Conservation (phyloP, 2,888 invertebrate species). For the Cordylochernes scorpioides region DNA sequence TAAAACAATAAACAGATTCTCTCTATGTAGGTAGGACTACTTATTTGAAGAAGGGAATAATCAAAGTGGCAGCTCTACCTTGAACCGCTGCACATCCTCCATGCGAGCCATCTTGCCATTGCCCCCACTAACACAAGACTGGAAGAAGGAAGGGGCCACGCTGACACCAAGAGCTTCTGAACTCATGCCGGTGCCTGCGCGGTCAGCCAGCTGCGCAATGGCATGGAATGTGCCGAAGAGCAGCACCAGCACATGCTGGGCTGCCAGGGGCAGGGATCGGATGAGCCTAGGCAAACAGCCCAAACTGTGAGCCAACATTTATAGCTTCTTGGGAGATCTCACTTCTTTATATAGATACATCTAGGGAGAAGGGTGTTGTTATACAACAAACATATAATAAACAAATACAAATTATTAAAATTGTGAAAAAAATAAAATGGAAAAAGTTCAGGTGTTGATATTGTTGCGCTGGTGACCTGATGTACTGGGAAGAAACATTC, state of each 20-base stretch:
- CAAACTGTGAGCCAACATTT: too few relatives aligned
- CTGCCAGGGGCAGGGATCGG: slow-evolving; percentile 50
- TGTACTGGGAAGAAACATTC: too few relatives aligned
- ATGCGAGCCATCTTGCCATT: slow-evolving; percentile 80
- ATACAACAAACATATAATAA: too few relatives aligned
- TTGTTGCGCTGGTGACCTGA: too few relatives aligned
- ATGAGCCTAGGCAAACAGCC: slow-evolving; percentile 38
- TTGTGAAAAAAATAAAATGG: too few relatives aligned
- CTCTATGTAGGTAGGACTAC: too few relatives aligned
- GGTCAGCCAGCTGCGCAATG: slow-evolving; percentile 68
- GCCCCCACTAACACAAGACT: slow-evolving; percentile 78
- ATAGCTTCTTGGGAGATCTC: too few relatives aligned
- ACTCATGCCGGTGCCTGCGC: slow-evolving; percentile 72
- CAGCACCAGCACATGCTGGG: slow-evolving; percentile 72
- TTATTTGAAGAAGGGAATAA: too few relatives aligned
- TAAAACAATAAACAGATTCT: slow-evolving; percentile 3
- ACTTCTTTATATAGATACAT: too few relatives aligned
- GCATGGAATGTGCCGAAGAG: slow-evolving; percentile 90
- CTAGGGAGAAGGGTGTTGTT: too few relatives aligned
- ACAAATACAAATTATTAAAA: too few relatives aligned
- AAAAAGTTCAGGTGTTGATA: too few relatives aligned
- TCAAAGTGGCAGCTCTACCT: slow-evolving; percentile 34
- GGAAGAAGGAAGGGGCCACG: slow-evolving; percentile 84
- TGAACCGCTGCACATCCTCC: slow-evolving; percentile 79
- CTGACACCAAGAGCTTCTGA: slow-evolving; percentile 82